phyloP scores from a whole-genome alignment of 2,113 vertebrate genomes.

The Pristiophorus japonicus region DNA sequence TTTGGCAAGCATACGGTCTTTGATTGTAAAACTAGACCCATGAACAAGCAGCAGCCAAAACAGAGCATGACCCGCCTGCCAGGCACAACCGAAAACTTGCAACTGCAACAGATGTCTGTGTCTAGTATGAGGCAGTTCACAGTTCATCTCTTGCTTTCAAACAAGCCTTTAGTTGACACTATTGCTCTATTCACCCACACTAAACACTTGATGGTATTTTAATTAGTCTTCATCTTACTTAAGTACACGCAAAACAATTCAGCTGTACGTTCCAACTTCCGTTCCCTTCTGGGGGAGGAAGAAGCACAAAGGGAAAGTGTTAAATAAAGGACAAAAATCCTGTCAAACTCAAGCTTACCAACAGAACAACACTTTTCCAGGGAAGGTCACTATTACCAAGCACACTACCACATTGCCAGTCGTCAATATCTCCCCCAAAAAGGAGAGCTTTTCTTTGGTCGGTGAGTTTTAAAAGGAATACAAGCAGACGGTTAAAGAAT shows the following conservation, averaged over 20 bases:
- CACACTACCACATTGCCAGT: not conserved
- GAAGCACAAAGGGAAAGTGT: not conserved
- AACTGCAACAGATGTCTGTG: slow-evolving; percentile 18
- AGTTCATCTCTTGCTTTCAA: not conserved
- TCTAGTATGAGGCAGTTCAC: not conserved
- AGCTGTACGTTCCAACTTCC: not conserved
- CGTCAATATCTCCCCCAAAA: not conserved
- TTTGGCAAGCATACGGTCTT: not conserved
- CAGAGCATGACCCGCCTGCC: no score
- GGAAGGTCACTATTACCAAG: not conserved
- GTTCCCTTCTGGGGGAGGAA: no score
- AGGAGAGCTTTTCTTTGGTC: not conserved
- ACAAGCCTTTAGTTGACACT: not conserved
- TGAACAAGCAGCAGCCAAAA: not conserved
- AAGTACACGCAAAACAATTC: slow-evolving; percentile 21
- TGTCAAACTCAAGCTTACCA: not conserved
- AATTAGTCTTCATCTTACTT: not conserved
- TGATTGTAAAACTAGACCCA: slow-evolving; percentile 16
- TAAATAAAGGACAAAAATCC: not conserved
- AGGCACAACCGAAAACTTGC: not conserved
- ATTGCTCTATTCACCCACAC: not conserved
- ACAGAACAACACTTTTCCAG: not conserved
- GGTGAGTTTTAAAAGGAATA: not conserved
- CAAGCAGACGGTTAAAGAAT: not conserved
- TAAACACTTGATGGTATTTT: not conserved